These are phyloP conservation scores for Mesocricetus auratus DNA, from an alignment of 2,113 vertebrate species.

Conservation along the genomic window DNA sequence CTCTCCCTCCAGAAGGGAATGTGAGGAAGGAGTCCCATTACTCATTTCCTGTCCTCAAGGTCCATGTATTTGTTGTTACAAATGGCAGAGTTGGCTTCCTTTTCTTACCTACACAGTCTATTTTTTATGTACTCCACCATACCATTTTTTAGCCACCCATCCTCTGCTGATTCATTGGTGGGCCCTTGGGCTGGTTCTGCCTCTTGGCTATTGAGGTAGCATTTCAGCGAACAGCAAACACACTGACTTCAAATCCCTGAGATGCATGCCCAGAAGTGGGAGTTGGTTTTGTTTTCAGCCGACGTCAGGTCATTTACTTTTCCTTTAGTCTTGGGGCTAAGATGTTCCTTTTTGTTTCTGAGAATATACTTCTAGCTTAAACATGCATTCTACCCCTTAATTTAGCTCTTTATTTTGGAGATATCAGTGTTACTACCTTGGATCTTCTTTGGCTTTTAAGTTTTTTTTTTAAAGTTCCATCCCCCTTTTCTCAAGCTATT, in stretches of 20 bases:
- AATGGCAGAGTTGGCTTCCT: neutral
- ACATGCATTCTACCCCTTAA: no score
- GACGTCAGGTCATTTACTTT: neutral
- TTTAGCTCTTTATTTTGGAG: neutral
- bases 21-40: neutral
- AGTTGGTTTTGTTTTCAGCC: neutral
- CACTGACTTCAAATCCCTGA: neutral
- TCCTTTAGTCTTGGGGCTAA: neutral
- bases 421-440: rapidly evolving
- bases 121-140: no score
- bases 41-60: neutral
- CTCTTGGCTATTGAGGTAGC: neutral
- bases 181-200: neutral
- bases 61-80: neutral
- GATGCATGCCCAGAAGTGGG: neutral
- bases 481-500: neutral
- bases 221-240: neutral
- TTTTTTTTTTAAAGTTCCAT: neutral
- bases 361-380: neutral
- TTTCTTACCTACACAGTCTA: neutral
- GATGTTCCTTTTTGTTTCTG: neutral
- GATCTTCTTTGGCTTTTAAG: neutral
- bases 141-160: neutral
- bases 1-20: neutral
- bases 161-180: neutral